Percentiles rank a stretch among this genome's conserved stretches.
These are phyloP conservation scores for Creontiades dilutus DNA, from an alignment of 2,888 invertebrate species.

Conservation along the genomic window DNA sequence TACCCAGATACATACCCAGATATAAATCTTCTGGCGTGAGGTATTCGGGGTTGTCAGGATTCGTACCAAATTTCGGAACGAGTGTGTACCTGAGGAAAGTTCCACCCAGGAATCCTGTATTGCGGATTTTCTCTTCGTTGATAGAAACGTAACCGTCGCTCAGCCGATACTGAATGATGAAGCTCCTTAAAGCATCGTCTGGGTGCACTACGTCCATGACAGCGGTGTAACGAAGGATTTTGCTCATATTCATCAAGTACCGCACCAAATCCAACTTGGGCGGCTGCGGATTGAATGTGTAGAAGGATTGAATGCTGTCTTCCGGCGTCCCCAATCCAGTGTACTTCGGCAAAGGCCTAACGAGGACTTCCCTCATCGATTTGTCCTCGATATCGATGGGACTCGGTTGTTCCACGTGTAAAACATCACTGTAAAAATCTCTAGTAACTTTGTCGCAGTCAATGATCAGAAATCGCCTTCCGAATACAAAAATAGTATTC, in stretches of 20 bases:
- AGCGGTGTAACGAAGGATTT: constrained; percentile 86
- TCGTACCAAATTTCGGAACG: constrained; percentile 85
- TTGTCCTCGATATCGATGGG: constrained; percentile 22
- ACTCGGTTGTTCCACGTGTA: constrained; percentile 79
- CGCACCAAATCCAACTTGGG: constrained; percentile 88
- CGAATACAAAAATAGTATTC: constrained; percentile 84
- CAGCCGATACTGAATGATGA: constrained; percentile 87
- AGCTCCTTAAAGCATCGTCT: constrained; percentile 87
- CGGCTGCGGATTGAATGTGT: constrained; percentile 85
- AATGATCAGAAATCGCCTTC: constrained; percentile 79
- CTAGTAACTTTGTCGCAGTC: constrained; percentile 91
- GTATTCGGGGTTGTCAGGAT: constrained; percentile 86
- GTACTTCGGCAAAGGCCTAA: constrained; percentile 83
- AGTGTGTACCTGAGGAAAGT: constrained; percentile 84
- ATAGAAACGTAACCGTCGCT: constrained; percentile 88
- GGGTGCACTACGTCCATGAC: constrained; percentile 88
- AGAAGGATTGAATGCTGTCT: constrained; percentile 87
- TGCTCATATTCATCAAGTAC: constrained; percentile 86
- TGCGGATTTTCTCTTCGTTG: constrained; percentile 85
- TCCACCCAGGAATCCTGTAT: constrained; percentile 89
- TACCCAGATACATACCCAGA: constrained; percentile 85
- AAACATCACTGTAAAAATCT: constrained; percentile 83
- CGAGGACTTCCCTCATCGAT: not conserved
- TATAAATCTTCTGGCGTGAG: constrained; percentile 89
- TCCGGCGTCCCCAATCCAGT: constrained; percentile 87